Conservation (phyloP, 2,113 vertebrate species). For the Pteruthius melanotis region DNA sequence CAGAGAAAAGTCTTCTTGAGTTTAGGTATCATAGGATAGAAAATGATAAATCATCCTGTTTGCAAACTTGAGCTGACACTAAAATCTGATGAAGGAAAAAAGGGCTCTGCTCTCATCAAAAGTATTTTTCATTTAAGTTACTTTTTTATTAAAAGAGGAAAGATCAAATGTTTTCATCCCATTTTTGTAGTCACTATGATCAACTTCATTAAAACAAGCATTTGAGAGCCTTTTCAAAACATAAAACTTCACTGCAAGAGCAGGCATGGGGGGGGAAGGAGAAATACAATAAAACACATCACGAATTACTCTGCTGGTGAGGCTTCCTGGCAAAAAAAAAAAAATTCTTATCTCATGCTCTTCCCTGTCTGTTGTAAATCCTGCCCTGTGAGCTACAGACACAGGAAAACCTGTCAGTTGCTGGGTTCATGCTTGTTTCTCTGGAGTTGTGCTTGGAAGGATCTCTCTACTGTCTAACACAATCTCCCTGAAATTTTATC, state of each 20-base stretch:
- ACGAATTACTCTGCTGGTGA: neutral
- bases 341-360: neutral
- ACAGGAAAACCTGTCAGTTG: neutral
- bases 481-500: neutral
- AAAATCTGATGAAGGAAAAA: neutral
- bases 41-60: neutral
- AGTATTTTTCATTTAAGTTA: neutral
- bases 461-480: neutral
- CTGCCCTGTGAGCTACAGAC: neutral
- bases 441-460: neutral
- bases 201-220: neutral
- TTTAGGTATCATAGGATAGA: neutral
- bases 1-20: neutral
- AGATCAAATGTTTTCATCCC: neutral
- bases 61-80: neutral
- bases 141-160: neutral
- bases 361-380: neutral
- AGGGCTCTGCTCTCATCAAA: neutral
- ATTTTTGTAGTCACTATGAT: neutral
- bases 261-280: neutral
- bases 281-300: neutral
- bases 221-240: neutral
- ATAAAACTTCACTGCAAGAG: neutral
- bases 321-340: neutral
- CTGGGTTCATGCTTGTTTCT: neutral